Base-by-base conservation (phyloP, 2,888 invertebrate genomes). In the Watsonalla cultraria region DNA sequence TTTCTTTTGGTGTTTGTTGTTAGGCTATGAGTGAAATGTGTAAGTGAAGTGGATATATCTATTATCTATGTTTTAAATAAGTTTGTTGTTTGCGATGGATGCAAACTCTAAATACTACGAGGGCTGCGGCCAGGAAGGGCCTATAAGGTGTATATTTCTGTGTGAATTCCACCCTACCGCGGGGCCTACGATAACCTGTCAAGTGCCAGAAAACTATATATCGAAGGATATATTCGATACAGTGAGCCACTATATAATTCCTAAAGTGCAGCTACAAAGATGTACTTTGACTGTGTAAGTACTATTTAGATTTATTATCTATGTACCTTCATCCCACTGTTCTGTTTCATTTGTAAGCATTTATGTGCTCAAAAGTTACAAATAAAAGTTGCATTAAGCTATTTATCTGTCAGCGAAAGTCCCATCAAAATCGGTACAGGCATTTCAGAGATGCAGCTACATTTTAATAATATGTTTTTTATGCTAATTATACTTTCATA, bases 221-320 rank as follows among this genome's bases (percentile, higher is more conserved):
- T 94, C 94, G 0, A 96, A 96, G 84, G 96, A 96, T 70, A 93
- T 93, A 56, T 96, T 96, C 84, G 96, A 96, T 82, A 94, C 94
- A 51, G 93, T 96, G 55, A 95, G 95, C 78, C 95, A 94, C 66
- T 96, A 96, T 77, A 94, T 96, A 56, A 96, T 97, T 76, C 96
- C 96, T 6, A 96, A 96, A 86, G 93, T 94, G 52, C 95, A 96
- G 74, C 88, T 96, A 5, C 94, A 96, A 72, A 90, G 95, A 66
- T 94, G 95, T 75, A 94, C 95, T 35, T 92, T 96, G 68, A 96
- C 96, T 57, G 94, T 96, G 94, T 96, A 92, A 92, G 94, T 92
- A 46, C 11, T 53, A 11, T 11, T 42, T 4, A 24, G 24, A 13
- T 48, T 15, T 37, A 51, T 48, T 47, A 51, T 51, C 37, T 24